Evolutionary conservation across 1,140 invertebrate genomes (phyloP).

Genomic region (Lepidurus arcticus): DNA sequence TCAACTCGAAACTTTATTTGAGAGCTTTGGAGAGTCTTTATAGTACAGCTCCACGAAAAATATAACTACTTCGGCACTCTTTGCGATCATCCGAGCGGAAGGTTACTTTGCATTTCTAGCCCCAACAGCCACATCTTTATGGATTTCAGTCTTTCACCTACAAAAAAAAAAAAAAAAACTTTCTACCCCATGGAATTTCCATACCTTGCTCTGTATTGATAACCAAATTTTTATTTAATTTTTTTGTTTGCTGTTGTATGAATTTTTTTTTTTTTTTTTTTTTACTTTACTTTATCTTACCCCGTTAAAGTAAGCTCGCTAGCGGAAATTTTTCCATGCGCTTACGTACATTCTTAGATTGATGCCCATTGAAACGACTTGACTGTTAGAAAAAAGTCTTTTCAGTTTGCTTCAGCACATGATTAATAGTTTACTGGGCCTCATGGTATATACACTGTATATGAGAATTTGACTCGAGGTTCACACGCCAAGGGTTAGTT

Average conservation of each 20-base stretch:
- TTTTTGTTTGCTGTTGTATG: not conserved
- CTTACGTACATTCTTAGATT: not conserved
- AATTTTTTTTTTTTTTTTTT: not conserved
- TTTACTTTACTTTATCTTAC: not conserved
- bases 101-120: conserved; percentile 21
- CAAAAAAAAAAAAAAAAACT: not conserved
- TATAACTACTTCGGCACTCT: conserved; percentile 19
- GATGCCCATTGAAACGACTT: not conserved
- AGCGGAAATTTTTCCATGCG: conserved; percentile 6
- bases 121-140: conserved; percentile 18
- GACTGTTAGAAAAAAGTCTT: not conserved
- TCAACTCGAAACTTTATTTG: conserved; percentile 15
- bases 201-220: conserved; percentile 15
- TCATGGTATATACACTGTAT: not conserved
- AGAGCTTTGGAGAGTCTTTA: conserved; percentile 9
- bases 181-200: not conserved
- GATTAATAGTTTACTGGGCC: conserved; percentile 11
- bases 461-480: not conserved
- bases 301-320: not conserved
- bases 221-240: not conserved
- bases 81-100: conserved; percentile 20
- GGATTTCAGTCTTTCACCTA: not conserved
- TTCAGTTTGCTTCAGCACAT: conserved; percentile 19
- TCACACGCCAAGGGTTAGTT: conserved; percentile 1
- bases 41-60: not conserved